Conservation (phyloP, 2,113 vertebrate genomes). For the Channa maculata region DNA sequence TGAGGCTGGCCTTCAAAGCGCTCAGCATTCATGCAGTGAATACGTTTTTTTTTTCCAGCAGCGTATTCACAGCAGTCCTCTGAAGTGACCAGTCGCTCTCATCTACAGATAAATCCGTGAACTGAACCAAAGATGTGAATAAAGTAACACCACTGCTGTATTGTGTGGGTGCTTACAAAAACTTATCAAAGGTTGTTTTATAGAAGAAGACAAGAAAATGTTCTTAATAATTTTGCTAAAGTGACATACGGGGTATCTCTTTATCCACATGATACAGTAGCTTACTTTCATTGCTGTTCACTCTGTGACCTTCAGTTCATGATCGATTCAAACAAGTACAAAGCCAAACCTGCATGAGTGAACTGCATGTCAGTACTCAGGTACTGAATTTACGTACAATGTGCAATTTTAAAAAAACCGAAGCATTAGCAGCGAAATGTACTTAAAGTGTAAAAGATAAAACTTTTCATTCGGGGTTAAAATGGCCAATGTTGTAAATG, state of each 20-base stretch:
- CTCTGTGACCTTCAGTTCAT: not conserved
- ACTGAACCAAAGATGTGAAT: slow-evolving; percentile 29
- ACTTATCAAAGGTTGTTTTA: not conserved
- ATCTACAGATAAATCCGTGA: slow-evolving; percentile 63
- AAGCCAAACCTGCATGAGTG: not conserved
- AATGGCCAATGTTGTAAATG: too few relatives aligned
- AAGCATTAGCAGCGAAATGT: not conserved
- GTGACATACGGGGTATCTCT: too few relatives aligned
- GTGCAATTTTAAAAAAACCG: too few relatives aligned
- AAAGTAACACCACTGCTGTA: slow-evolving; percentile 18
- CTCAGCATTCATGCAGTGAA: slow-evolving; percentile 65
- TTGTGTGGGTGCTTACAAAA: not conserved
- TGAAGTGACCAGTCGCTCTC: slow-evolving; percentile 75
- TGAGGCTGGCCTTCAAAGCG: slow-evolving; percentile 80
- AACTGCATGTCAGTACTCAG: not conserved
- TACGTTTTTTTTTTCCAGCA: slow-evolving; percentile 53
- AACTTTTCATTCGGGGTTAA: too few relatives aligned
- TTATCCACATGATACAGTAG: too few relatives aligned
- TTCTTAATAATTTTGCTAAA: too few relatives aligned
- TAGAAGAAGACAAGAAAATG: not conserved
- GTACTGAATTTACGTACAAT: too few relatives aligned
- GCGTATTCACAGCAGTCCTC: slow-evolving; percentile 71
- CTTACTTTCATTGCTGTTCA: too few relatives aligned
- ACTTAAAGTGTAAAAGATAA: not conserved
- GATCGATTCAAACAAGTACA: not conserved